A percentile compares a stretch with the other conserved stretches of the same genome.
Evolutionary conservation across 2,797 vertebrate genomes (phyloP).

Genomic region (Poeciliopsis gracilis): DNA sequence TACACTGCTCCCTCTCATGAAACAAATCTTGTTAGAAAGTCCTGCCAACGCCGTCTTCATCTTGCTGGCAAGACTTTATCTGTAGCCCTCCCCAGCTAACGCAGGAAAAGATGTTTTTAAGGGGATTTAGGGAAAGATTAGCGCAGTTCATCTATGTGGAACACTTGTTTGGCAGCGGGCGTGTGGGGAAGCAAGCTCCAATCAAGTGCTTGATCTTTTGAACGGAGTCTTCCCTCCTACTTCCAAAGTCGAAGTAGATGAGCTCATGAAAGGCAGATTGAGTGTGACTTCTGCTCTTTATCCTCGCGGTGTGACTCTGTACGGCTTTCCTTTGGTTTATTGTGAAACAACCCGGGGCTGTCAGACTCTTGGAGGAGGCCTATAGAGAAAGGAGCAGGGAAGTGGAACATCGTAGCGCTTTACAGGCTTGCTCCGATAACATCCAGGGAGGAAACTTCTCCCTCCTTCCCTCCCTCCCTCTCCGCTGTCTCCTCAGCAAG

Average conservation of each 20-base stretch:
- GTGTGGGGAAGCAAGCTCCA: conserved; percentile 12
- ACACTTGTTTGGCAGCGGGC: conserved; percentile 36
- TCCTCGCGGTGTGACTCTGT: conserved; percentile 45
- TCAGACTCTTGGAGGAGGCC: conserved; percentile 50
- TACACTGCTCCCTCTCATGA: conserved; percentile 58
- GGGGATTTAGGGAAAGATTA: conserved; percentile 35
- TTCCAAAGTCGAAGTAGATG: conserved; percentile 32
- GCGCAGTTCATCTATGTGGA: conserved; percentile 50
- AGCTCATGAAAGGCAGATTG: conserved; percentile 43
- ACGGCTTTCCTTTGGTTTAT: conserved; percentile 45
- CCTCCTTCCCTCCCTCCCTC: conserved; percentile 16
- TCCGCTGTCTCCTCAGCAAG: conserved; percentile 18
- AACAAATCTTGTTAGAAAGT: conserved; percentile 72
- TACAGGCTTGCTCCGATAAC: conserved; percentile 59
- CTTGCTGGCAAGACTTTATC: conserved; percentile 41
- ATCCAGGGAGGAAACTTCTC: conserved; percentile 62
- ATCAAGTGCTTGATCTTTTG: conserved; percentile 29
- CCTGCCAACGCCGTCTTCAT: conserved; percentile 48
- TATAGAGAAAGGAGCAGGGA: conserved; percentile 49
- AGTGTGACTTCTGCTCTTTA: conserved; percentile 50
- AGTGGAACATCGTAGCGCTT: conserved; percentile 58
- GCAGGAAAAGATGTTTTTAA: neutral
- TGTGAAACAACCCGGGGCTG: conserved; percentile 68
- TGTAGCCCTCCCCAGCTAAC: conserved; percentile 12
- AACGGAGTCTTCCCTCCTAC: conserved; percentile 22